phyloP scores from a whole-genome alignment of 1,140 invertebrate species.

The Drosophila punjabiensis region DNA sequence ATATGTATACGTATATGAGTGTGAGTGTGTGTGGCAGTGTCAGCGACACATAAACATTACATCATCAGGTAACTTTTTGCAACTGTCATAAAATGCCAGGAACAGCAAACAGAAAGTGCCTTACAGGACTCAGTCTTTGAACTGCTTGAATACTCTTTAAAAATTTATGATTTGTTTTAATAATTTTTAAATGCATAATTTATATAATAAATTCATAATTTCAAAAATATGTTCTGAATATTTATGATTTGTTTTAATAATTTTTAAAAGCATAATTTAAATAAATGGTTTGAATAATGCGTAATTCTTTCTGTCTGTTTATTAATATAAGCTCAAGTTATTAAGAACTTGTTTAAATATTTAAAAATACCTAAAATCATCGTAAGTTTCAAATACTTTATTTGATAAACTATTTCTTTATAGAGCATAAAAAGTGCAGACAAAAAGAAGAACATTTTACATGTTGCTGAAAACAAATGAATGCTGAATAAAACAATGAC shows the following conservation, averaged over 20 bases:
- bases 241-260: neutral
- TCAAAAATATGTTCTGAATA: neutral
- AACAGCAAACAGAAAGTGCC: slow-evolving; percentile 23
- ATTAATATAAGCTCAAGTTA: neutral
- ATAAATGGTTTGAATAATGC: neutral
- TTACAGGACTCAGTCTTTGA: neutral
- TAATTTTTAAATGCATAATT: neutral
- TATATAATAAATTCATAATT: no score
- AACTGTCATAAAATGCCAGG: slow-evolving; percentile 77
- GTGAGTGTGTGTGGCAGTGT: slow-evolving; percentile 50
- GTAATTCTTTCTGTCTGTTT: neutral
- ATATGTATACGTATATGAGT: neutral
- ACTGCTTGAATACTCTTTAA: slow-evolving; percentile 16
- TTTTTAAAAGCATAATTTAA: neutral
- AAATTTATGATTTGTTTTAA: neutral
- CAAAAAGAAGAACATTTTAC: slow-evolving; percentile 30
- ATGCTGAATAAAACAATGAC: slow-evolving; percentile 52
- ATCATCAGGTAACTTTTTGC: slow-evolving; percentile 82
- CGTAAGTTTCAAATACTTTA: no score
- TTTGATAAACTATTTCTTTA: neutral
- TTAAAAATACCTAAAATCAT: neutral
- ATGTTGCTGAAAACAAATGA: slow-evolving; percentile 65
- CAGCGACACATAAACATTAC: slow-evolving; percentile 82
- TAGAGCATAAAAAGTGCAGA: slow-evolving; percentile 45
- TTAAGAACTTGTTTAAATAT: neutral